phyloP scores from a whole-genome alignment of 1,140 invertebrate species.

The Rhagoletis pomonella region DNA sequence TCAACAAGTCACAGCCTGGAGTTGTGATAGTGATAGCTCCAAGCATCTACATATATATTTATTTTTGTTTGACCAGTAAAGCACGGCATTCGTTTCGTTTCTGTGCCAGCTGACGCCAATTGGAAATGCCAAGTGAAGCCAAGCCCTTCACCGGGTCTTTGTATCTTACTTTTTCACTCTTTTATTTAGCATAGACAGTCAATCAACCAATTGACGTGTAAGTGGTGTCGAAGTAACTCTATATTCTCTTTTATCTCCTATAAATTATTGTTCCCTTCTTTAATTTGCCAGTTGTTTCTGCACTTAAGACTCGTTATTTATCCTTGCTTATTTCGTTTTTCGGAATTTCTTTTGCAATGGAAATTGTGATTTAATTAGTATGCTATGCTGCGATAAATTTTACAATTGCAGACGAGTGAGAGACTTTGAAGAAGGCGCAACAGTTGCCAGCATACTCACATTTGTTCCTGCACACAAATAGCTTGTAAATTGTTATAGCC shows the following conservation, averaged over 20 bases:
- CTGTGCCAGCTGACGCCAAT: too few species aligned
- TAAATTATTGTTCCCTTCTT: background rate
- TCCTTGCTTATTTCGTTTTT: background rate
- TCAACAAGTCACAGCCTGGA: too few species aligned
- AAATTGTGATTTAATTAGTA: slow-evolving; percentile 32
- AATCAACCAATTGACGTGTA: slow-evolving; percentile 36
- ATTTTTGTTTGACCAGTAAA: too few species aligned
- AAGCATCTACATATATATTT: too few species aligned
- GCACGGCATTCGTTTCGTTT: too few species aligned
- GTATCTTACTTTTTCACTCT: too few species aligned
- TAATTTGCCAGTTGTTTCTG: slow-evolving; percentile 38
- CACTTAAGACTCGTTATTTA: background rate
- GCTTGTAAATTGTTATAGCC: background rate
- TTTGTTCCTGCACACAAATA: background rate
- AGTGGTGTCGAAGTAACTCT: background rate
- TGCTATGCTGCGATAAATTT: background rate
- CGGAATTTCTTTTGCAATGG: background rate
- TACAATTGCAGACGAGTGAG: background rate
- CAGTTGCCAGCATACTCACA: background rate
- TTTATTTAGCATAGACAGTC: background rate
- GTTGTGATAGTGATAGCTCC: too few species aligned
- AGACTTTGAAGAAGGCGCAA: background rate
- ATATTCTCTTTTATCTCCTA: background rate
- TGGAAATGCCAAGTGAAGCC: too few species aligned
- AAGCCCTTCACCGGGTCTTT: too few species aligned